A percentile compares a stretch with the other conserved stretches of the same genome.
phyloP scores from a whole-genome alignment of 2,797 vertebrate genomes.

The Enteromius radiatus region DNA sequence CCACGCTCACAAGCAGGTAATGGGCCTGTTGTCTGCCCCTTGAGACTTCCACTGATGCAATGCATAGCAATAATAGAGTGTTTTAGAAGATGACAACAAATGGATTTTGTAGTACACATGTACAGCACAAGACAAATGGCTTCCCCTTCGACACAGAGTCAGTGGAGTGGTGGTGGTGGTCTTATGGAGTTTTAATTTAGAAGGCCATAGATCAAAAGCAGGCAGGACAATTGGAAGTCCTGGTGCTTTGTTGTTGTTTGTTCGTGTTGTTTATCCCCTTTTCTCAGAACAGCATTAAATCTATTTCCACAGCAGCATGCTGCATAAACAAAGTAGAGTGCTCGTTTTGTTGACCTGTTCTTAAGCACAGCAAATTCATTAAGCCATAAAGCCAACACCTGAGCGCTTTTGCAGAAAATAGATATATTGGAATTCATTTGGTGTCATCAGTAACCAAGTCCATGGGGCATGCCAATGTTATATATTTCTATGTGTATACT shows the following conservation, averaged over 20 bases:
- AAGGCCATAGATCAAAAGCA: constrained; percentile 29
- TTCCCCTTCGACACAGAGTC: background rate
- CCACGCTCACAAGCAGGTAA: constrained; percentile 97
- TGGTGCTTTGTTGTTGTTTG: constrained; percentile 25
- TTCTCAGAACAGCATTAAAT: constrained; percentile 26
- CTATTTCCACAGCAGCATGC: constrained; percentile 34
- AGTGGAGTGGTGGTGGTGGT: constrained; percentile 3
- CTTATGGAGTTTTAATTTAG: constrained; percentile 47
- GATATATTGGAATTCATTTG: background rate
- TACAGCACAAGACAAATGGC: constrained; percentile 42
- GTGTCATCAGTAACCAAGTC: constrained; percentile 5
- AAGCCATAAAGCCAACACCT: constrained; percentile 1
- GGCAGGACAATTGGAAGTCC: constrained; percentile 38
- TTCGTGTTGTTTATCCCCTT: constrained; percentile 37
- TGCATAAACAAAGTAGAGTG: constrained; percentile 9
- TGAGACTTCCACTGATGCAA: constrained; percentile 29
- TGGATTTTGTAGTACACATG: constrained; percentile 16
- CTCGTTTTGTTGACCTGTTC: constrained; percentile 20
- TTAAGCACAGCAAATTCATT: constrained; percentile 14
- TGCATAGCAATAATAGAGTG: constrained; percentile 25
- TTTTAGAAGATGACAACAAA: constrained; percentile 42
- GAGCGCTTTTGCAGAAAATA: constrained; percentile 30
- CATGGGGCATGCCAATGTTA: constrained; percentile 16
- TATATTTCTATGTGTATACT: constrained; percentile 1
- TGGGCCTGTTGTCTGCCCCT: constrained; percentile 6